Conservation (phyloP, 2,888 invertebrate genomes). For the Rhagonycha lutea region DNA sequence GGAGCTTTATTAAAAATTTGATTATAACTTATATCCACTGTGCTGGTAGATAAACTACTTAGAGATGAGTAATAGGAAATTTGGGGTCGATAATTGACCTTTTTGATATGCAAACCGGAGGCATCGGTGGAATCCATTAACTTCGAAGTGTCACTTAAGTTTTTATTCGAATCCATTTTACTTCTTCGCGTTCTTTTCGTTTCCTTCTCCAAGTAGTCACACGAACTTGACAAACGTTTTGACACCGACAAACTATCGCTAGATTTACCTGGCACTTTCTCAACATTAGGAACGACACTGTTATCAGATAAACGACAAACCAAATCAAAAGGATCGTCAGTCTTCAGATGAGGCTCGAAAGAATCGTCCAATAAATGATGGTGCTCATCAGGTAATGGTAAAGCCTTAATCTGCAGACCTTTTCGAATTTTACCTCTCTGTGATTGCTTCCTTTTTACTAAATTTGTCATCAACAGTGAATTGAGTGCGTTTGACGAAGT, state of each 20-base stretch:
- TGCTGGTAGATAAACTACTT: not conserved
- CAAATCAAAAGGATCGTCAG: slow-evolving; percentile 43
- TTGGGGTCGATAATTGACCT: not conserved
- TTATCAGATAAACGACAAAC: slow-evolving; percentile 29
- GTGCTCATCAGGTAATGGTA: slow-evolving; percentile 26
- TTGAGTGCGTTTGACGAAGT: slow-evolving; percentile 20
- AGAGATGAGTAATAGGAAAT: not conserved
- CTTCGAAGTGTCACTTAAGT: not conserved
- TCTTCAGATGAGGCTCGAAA: slow-evolving; percentile 16
- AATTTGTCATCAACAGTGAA: slow-evolving; percentile 35
- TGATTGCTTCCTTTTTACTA: slow-evolving; percentile 29
- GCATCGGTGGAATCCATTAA: slow-evolving; percentile 28
- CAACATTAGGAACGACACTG: not conserved
- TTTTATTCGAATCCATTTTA: not conserved
- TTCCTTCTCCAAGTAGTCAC: not conserved
- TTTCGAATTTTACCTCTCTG: slow-evolving; percentile 18
- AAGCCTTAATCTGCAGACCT: slow-evolving; percentile 25
- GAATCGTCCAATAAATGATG: slow-evolving; percentile 35
- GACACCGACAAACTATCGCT: not conserved
- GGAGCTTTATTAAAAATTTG: not conserved
- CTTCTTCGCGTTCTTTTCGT: not conserved
- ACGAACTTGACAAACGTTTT: not conserved
- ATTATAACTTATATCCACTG: not conserved
- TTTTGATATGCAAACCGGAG: slow-evolving; percentile 31
- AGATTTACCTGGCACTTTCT: not conserved